A percentile compares a stretch with the other conserved stretches of the same genome.
These are phyloP conservation scores for Lamprotornis superbus DNA, from an alignment of 2,113 vertebrate genomes.

Conservation along the genomic window DNA sequence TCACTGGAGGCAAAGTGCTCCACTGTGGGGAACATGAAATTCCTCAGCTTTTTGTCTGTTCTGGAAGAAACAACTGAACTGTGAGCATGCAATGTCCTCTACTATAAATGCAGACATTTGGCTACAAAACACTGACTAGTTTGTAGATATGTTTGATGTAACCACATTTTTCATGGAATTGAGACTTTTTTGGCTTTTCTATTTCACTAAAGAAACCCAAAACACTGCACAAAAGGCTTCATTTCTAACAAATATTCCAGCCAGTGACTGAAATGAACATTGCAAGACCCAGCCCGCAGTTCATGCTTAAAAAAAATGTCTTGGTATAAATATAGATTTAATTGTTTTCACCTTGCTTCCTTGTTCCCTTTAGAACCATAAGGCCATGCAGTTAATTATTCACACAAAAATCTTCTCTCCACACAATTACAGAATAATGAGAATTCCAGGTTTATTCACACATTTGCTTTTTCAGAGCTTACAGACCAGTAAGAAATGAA, in stretches of 20 bases:
- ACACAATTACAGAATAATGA: neutral
- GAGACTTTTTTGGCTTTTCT: neutral
- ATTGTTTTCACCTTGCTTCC: neutral
- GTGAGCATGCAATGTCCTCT: neutral
- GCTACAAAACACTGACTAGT: neutral
- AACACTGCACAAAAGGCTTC: neutral
- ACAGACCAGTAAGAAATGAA: neutral
- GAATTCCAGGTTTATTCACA: neutral
- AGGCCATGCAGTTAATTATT: neutral
- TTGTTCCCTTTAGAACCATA: neutral
- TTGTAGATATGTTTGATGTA: neutral
- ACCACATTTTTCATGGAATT: neutral
- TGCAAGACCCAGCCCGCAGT: neutral
- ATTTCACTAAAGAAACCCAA: neutral
- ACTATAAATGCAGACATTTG: neutral
- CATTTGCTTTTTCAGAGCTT: neutral
- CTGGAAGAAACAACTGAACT: neutral
- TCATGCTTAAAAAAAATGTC: neutral
- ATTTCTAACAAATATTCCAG: neutral
- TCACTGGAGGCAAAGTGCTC: neutral
- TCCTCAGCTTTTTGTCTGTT: neutral
- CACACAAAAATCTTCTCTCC: neutral
- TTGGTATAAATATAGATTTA: neutral
- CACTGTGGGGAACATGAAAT: neutral
- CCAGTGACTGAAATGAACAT: neutral